phyloP scores from a whole-genome alignment of 2,888 invertebrate species.

The Rotaria sp. region DNA sequence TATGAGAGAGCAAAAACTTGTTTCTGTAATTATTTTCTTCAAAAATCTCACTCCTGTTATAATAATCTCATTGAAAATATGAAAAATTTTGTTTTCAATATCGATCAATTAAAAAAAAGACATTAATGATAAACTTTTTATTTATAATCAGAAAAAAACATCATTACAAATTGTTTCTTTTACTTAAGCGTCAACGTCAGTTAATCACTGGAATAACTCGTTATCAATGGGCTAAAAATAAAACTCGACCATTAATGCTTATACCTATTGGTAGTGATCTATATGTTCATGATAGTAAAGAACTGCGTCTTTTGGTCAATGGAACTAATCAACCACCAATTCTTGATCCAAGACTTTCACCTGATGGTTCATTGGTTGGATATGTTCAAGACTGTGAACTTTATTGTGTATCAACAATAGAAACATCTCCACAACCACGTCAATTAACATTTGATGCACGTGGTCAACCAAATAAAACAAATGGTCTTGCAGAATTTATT shows the following conservation, averaged over 20 bases:
- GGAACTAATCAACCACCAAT: background rate
- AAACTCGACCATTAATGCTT: background rate
- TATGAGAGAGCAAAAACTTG: too few relatives aligned
- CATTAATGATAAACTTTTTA: too few relatives aligned
- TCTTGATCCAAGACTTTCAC: background rate
- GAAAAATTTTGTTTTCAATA: too few relatives aligned
- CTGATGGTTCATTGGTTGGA: background rate
- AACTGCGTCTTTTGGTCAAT: background rate
- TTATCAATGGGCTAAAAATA: background rate
- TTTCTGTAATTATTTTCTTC: too few relatives aligned
- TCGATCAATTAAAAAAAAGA: too few relatives aligned
- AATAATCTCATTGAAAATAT: too few relatives aligned
- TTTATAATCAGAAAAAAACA: too few relatives aligned
- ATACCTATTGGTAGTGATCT: constrained; percentile 14
- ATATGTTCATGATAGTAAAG: background rate
- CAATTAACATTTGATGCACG: constrained; percentile 1
- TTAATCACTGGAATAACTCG: constrained; percentile 4
- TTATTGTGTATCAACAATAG: background rate
- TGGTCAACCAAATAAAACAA: background rate
- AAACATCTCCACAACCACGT: background rate
- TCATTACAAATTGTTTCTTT: background rate
- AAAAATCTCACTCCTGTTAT: too few relatives aligned
- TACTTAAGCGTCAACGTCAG: background rate
- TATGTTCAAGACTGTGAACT: constrained; percentile 27
- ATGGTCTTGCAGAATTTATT: constrained; percentile 16